A percentile compares a stretch with the other conserved stretches of the same genome.
Evolutionary conservation across 1,140 invertebrate genomes (phyloP).

Genomic region (Lasioglossum baleicum): DNA sequence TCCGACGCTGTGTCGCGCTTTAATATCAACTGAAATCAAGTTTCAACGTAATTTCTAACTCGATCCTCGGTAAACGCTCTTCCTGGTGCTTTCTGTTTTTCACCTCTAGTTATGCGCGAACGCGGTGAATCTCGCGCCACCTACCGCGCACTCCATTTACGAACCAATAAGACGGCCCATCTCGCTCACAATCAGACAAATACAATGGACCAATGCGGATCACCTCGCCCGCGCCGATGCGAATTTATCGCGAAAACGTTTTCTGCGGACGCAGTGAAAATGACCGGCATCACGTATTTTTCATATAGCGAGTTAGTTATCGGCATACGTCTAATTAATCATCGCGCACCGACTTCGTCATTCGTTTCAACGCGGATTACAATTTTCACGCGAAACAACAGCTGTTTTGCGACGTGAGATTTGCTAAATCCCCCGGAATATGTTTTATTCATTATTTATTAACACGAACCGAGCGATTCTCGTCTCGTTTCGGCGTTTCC

Average conservation of each 20-base stretch:
- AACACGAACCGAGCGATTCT: too few relatives aligned
- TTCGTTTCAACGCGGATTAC: background rate
- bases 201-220: too few relatives aligned
- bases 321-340: background rate
- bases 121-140: background rate
- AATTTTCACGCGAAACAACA: background rate
- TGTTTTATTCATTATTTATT: too few relatives aligned
- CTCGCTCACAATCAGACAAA: too few relatives aligned
- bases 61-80: conserved; percentile 6
- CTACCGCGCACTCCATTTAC: background rate
- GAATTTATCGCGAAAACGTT: conserved; percentile 1
- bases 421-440: too few relatives aligned
- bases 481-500: too few relatives aligned
- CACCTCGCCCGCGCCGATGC: background rate
- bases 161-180: too few relatives aligned
- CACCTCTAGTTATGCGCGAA: background rate
- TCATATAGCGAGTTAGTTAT: background rate
- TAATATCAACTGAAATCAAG: background rate
- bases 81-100: background rate
- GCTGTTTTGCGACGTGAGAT: too few relatives aligned
- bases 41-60: conserved; percentile 7
- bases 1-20: too few relatives aligned
- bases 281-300: background rate
- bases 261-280: background rate
- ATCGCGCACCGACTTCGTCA: too few relatives aligned